Evolutionary conservation across 2,888 invertebrate genomes (phyloP).

Genomic region (Hypena proboscidalis): DNA sequence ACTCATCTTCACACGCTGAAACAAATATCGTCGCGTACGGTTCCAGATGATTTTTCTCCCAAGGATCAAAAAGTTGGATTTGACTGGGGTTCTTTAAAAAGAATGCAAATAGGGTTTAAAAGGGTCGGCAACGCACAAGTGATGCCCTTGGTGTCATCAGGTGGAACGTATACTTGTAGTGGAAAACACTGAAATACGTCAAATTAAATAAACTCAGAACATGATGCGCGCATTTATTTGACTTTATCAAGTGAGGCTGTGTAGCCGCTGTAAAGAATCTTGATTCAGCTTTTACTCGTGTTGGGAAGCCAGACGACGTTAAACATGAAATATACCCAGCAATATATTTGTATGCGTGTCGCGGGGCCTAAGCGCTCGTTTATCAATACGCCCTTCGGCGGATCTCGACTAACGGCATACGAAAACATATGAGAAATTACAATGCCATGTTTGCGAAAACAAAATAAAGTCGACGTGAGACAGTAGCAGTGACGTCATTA

Average conservation of each 20-base stretch:
- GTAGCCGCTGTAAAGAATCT: conserved; percentile 32
- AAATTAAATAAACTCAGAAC: conserved; percentile 3
- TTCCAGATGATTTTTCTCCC: too few species aligned
- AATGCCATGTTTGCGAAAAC: conserved; percentile 42
- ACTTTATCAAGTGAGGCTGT: conserved; percentile 21
- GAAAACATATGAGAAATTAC: conserved; percentile 58
- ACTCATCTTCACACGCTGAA: too few species aligned
- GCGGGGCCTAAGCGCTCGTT: conserved; percentile 66
- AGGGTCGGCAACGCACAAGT: too few species aligned
- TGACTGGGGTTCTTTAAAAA: too few species aligned
- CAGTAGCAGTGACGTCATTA: conserved; percentile 9
- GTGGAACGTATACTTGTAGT: neutral
- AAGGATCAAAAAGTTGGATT: too few species aligned
- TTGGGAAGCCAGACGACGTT: conserved; percentile 47
- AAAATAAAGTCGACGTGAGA: conserved; percentile 14
- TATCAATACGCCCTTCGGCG: conserved; percentile 74
- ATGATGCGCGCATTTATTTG: conserved; percentile 21
- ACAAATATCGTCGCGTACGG: too few species aligned
- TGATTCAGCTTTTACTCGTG: conserved; percentile 39
- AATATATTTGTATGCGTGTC: conserved; percentile 74
- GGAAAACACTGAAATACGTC: neutral
- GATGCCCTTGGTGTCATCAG: too few species aligned
- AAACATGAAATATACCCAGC: conserved; percentile 71
- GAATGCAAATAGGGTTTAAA: too few species aligned
- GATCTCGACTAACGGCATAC: conserved; percentile 54